Percentiles rank a stretch among this genome's conserved stretches.
These are phyloP conservation scores for Steinernema hermaphroditum DNA, from an alignment of 2,888 invertebrate species.

Conservation along the genomic window DNA sequence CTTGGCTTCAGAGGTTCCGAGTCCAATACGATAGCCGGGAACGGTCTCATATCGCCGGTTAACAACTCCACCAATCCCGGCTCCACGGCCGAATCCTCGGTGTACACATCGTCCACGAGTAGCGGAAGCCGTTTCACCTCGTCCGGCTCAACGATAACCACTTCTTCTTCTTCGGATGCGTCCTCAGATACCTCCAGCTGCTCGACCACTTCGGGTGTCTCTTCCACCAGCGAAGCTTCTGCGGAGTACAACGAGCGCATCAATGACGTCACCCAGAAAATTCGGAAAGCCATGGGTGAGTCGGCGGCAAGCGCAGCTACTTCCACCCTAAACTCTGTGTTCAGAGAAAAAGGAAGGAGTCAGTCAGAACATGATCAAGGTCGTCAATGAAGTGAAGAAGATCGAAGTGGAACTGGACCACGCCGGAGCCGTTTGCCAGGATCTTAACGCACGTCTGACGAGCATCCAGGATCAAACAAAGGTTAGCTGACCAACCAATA, in stretches of 20 bases:
- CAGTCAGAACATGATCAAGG: constrained; percentile 37
- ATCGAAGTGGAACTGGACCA: constrained; percentile 46
- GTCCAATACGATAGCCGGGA: background rate
- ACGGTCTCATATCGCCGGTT: background rate
- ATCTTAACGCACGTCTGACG: background rate
- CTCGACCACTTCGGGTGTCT: background rate
- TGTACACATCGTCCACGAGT: constrained; percentile 20
- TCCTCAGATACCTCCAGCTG: background rate
- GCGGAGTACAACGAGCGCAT: constrained; percentile 28
- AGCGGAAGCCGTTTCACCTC: background rate
- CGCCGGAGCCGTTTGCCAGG: constrained; percentile 13
- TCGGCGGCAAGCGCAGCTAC: too few species aligned
- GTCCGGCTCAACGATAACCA: background rate
- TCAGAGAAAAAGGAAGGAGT: constrained; percentile 40
- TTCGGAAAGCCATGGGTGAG: constrained; percentile 12
- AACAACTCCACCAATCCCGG: background rate
- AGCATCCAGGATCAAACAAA: background rate
- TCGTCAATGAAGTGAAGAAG: constrained; percentile 44
- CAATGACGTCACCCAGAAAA: background rate
- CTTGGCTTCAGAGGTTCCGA: background rate
- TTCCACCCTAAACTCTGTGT: too few species aligned
- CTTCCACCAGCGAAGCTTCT: background rate
- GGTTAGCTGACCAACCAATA: background rate
- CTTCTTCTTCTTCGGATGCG: background rate
- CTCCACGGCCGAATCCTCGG: background rate